Evolutionary conservation across 2,888 invertebrate genomes (phyloP), one percentile per base, ranked within the genome.

Genomic region (Aproaerema taeniolella): DNA sequence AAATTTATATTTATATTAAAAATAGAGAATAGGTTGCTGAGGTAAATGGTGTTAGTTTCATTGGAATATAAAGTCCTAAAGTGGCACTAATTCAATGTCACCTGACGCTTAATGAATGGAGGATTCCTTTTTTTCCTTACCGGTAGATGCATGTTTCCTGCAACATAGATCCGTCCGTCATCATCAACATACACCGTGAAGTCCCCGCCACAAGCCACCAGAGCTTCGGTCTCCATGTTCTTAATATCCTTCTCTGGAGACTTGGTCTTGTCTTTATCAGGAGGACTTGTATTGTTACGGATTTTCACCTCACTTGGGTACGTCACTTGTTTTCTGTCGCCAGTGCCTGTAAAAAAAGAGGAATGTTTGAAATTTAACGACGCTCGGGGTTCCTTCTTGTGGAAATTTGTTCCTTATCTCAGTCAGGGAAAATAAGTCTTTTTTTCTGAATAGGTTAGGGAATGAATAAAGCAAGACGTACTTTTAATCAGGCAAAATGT

Each of bases 121-220:
- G n/a, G n/a, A n/a, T n/a, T n/a, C n/a, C n/a, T n/a, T n/a, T n/a
- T n/a, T n/a, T n/a, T n/a, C n/a, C 34, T 29, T 57, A 81, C 83
- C 61, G 71, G 74, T 17, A 62, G 41, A 53, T 78, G 80, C 33
- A 92, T 90, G 52, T 91, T 93, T 13, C 95, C 95, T 88, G 95
- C 93, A 6, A 92, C 91, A 68, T 91, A 91, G 17, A 95, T 78
- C 51, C 89, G 89, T 14, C 93, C 93, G 37, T 83, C 86, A 38
- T 88, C 81, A 48, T 89, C 89, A 37, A 95, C 82, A 16, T 91
- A 93, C 43, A 95, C 81, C 1, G 93, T 94, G 59, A 91, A 94
- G 69, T 95, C 94, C 10, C 91, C 90, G 0, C 95, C 95, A 58
- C 94, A 93, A 15, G 89, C 89, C 26, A 92, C 87, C 61, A 80